These are phyloP conservation scores for Camelus bactrianus DNA, from an alignment of 2,113 vertebrate species.

Conservation along the genomic window DNA sequence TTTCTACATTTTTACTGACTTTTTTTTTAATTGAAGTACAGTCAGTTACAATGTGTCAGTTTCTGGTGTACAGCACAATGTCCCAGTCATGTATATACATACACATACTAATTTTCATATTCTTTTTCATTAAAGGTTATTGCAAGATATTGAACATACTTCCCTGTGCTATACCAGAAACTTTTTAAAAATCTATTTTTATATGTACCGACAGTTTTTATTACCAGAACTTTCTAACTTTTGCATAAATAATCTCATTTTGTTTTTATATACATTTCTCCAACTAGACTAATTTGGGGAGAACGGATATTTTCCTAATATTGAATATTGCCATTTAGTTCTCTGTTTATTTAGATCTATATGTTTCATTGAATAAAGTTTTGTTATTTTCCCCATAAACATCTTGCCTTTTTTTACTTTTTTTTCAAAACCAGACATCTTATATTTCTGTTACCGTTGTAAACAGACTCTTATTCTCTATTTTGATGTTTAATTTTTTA, in stretches of 20 bases:
- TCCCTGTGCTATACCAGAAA: too few species aligned
- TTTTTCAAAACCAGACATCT: not conserved
- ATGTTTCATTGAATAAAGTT: slow-evolving; percentile 25
- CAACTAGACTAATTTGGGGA: slow-evolving; percentile 35
- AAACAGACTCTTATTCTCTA: not conserved
- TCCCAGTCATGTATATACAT: too few species aligned
- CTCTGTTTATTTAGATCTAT: not conserved
- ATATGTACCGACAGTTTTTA: not conserved
- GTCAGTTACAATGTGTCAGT: too few species aligned
- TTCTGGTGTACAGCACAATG: too few species aligned
- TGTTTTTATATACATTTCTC: slow-evolving; percentile 34
- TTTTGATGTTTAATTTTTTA: slow-evolving; percentile 32
- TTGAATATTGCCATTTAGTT: slow-evolving; percentile 21
- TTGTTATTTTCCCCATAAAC: slow-evolving; percentile 35
- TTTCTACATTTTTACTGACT: not conserved
- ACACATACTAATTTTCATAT: too few species aligned
- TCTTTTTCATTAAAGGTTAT: too few species aligned
- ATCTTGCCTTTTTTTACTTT: not conserved
- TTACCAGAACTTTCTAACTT: not conserved
- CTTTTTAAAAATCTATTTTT: too few species aligned
- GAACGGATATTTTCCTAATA: not conserved
- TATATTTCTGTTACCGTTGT: not conserved
- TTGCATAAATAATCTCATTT: slow-evolving; percentile 23
- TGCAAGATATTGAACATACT: too few species aligned
- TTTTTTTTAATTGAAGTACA: not conserved